Base-by-base conservation (phyloP, 2,113 vertebrate species). In the Calonectris borealis region DNA sequence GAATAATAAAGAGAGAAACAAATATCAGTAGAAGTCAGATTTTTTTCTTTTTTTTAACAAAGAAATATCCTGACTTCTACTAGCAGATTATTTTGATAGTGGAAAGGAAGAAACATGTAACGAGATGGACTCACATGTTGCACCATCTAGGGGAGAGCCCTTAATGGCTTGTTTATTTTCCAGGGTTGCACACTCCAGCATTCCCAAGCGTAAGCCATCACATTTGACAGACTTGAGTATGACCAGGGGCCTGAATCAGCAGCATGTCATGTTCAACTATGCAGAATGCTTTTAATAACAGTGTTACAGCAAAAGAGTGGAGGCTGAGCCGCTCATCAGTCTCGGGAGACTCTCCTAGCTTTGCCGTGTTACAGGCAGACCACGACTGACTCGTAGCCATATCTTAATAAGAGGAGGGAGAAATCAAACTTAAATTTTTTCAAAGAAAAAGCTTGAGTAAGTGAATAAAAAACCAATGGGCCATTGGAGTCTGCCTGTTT, bases 101-200 rank as follows among this genome's bases (percentile, higher is more conserved):
- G 11, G 22, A 86, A 77, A 52, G 48, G 29, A 93, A 60, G 22
- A 79, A 62, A 40, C n/a, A 52, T 42, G n/a, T 10, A n/a, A 80
- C 1, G 6, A 81, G 55, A 48, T 78, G 80, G 64, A 48, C 21
- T 94, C 40, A 34, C 36, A 36, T 2, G 2, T 57, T 76, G 57
- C 15, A 40, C 17, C 55, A 2, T 86, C 34, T 72, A 21, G 6
- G 6, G 36, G 27, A 83, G n/a, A 91, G 8, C 27, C 26, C n/a
- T 87, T 87, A 76, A 88, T 55, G 38, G 32, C 49, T 86, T 92
- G 32, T 93, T 94, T 83, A 40, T 86, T 93, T 92, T 71, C 58
- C 57, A 83, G 18, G 13, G 4, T 46, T 90, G 46, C 52, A 62
- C 14, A 22, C 29, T 54, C 21, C 55, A 73, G 18, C 57, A 70